These are phyloP conservation scores for Synergus umbraculus DNA, from an alignment of 2,888 invertebrate genomes.

Conservation along the genomic window DNA sequence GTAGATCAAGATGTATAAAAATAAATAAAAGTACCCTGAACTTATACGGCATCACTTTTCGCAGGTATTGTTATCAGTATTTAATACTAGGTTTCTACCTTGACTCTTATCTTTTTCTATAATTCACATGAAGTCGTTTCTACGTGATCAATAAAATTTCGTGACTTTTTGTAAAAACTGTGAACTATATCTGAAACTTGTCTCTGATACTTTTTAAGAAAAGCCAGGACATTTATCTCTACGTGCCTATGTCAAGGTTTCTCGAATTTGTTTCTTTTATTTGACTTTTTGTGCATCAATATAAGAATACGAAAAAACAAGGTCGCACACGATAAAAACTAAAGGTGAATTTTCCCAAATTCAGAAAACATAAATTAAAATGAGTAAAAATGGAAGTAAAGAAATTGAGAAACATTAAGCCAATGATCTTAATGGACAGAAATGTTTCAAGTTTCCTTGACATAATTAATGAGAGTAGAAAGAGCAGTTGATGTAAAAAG, in stretches of 20 bases:
- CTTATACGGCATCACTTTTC: slow-evolving; percentile 12
- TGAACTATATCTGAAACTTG: neutral
- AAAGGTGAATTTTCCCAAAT: neutral
- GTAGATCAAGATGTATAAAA: slow-evolving; percentile 26
- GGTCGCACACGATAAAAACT: neutral
- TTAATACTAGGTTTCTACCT: neutral
- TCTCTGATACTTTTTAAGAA: neutral
- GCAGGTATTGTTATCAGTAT: neutral
- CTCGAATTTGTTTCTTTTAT: neutral
- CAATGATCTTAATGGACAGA: slow-evolving; percentile 2
- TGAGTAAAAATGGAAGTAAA: neutral
- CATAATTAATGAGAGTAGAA: neutral
- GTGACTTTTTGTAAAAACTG: neutral
- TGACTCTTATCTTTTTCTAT: neutral
- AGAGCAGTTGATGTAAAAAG: neutral
- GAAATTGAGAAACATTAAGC: neutral
- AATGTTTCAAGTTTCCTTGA: slow-evolving; percentile 21
- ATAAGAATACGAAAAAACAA: neutral
- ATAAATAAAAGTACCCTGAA: slow-evolving; percentile 2
- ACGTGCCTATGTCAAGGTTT: neutral
- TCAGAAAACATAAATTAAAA: neutral
- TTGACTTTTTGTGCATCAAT: neutral
- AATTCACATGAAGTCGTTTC: neutral
- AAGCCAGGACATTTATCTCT: neutral
- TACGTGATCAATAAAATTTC: neutral